Evolutionary conservation across 2,113 vertebrate genomes (phyloP), one percentile per base, ranked within the genome.

Genomic region (Rhinopomastus cyanomelas): DNA sequence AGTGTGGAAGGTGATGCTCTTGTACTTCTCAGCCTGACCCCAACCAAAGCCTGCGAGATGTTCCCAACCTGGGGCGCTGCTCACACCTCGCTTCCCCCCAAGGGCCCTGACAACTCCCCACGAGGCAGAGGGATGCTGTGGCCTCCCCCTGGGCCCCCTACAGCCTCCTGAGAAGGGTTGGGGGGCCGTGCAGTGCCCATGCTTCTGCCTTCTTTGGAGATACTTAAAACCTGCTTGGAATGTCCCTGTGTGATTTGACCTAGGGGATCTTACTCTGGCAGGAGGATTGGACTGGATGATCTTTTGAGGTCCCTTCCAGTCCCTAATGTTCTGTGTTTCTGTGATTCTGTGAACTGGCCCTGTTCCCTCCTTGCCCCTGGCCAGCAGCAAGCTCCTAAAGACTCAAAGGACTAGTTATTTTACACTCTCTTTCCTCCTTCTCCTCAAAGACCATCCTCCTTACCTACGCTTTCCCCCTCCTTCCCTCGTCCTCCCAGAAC

Each of bases 121-220:
- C 25, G 65, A 79, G 62, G 39, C 2, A 1, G 11, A 12, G 59
- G 11, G 29, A 55, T 13, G n/a, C 32, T 3, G 3, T 27, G 68
- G 67, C 30, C 56, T n/a, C 49, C 68, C 1, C 0, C 42, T 10
- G 44, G 36, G 15, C 32, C 26, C 7, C 16, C 16, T 1, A 1
- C 16, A 7, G 36, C 56, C 20, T 26, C 44, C 39, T 0, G 44
- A 12, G 60, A 69, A 37, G 39, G 39, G 11, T 12, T 42, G 39
- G 39, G 39, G 39, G 39, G 39, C 39, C 39, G 39, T 42, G 39
- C 39, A 12, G 0, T 17, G 21, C 59, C 51, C 3, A 1, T 36
- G 6, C 96, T 0, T 17, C 92, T 26, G 8, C 27, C 73, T 79
- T 37, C 81, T 37, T 36, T 39, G 51, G 61, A 86, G 30, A 67